Evolutionary conservation across 2,797 vertebrate genomes (phyloP).

Genomic region (Sarcophilus harrisii): DNA sequence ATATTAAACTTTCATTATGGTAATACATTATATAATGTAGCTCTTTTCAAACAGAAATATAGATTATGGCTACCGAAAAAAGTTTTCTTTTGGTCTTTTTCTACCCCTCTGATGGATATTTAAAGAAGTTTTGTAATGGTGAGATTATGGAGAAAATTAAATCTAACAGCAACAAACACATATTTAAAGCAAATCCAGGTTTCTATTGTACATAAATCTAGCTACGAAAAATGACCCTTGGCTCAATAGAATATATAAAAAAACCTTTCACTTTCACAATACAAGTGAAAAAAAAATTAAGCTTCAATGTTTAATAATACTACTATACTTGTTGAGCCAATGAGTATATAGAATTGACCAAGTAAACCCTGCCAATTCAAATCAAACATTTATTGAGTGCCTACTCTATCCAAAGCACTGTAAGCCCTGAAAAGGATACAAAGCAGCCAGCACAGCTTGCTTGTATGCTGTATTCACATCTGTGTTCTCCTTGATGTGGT

Average conservation of each 20-base stretch:
- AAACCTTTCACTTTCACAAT: not conserved
- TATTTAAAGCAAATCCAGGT: not conserved
- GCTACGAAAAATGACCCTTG: not conserved
- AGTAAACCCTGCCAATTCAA: not conserved
- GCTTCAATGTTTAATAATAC: not conserved
- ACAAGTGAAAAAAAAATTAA: not conserved
- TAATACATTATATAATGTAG: constrained; percentile 53
- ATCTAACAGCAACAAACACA: not conserved
- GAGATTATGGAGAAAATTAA: not conserved
- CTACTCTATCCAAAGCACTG: not conserved
- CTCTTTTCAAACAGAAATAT: constrained; percentile 64
- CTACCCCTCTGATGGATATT: not conserved
- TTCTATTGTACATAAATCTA: not conserved
- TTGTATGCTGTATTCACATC: not conserved
- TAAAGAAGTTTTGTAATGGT: not conserved
- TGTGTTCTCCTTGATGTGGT: not conserved
- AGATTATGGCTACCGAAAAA: not conserved
- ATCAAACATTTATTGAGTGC: constrained; percentile 6
- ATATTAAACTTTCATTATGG: constrained; percentile 70
- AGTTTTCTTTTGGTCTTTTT: not conserved
- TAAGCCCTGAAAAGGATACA: not conserved
- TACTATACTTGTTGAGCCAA: not conserved
- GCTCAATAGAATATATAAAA: not conserved
- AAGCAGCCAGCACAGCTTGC: not conserved
- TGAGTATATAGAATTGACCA: not conserved